These are phyloP conservation scores for Echeneis naucrates DNA, from an alignment of 2,797 vertebrate genomes.

Conservation along the genomic window DNA sequence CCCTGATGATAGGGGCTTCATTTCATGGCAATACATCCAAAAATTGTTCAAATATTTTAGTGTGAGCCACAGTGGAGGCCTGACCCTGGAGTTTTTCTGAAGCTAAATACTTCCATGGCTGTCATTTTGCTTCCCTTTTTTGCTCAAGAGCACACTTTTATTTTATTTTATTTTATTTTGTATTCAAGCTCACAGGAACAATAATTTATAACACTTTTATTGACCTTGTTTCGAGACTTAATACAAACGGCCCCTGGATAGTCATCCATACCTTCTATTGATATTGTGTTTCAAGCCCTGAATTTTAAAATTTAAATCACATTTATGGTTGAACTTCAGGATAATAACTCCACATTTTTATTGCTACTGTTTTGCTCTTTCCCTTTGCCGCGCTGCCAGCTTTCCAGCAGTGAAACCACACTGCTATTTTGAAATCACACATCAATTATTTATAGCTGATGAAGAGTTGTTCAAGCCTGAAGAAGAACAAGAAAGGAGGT, in stretches of 20 bases:
- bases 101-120: not conserved
- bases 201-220: slow-evolving; percentile 39
- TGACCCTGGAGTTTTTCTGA: too few species aligned
- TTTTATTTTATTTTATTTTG: too few species aligned
- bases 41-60: not conserved
- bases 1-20: not conserved
- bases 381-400: slow-evolving; percentile 27
- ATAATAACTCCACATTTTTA: slow-evolving; percentile 28
- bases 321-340: slow-evolving; percentile 41
- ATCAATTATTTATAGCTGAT: slow-evolving; percentile 18
- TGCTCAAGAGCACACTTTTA: slow-evolving; percentile 6
- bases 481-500: too few species aligned
- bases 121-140: slow-evolving; percentile 6
- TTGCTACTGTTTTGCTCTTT: slow-evolving; percentile 15
- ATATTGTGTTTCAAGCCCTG: slow-evolving; percentile 8
- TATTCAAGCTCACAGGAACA: slow-evolving; percentile 42
- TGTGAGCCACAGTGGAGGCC: not conserved
- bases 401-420: slow-evolving; percentile 18
- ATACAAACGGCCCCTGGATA: slow-evolving; percentile 5
- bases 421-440: slow-evolving; percentile 24
- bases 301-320: slow-evolving; percentile 28
- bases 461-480: slow-evolving; percentile 8
- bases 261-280: slow-evolving; percentile 38
- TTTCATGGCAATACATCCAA: not conserved
- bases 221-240: slow-evolving; percentile 31